phyloP scores from a whole-genome alignment of 2,888 invertebrate genomes.

The Tiliacea citrago region DNA sequence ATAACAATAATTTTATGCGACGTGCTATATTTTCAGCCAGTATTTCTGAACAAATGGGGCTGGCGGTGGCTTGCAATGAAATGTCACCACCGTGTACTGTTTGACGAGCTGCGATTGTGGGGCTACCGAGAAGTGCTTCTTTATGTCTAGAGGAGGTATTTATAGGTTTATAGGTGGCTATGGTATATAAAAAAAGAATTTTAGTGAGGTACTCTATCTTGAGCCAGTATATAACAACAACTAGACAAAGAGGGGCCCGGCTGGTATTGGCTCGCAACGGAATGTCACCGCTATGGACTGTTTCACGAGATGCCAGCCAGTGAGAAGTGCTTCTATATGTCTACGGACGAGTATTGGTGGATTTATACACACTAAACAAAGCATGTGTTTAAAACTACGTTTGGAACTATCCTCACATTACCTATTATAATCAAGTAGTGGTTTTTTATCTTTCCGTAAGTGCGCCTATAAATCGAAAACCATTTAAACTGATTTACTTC shows the following conservation, averaged over 20 bases:
- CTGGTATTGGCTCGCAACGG: no score
- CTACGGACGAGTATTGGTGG: conserved; percentile 83
- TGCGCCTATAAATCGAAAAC: neutral
- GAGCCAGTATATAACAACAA: conserved; percentile 96
- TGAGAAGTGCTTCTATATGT: conserved; percentile 96
- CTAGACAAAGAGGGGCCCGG: no score
- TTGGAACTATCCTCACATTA: neutral
- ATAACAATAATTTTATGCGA: neutral
- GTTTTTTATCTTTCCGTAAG: neutral
- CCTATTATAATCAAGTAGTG: neutral
- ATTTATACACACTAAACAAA: neutral
- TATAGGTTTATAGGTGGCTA: no score
- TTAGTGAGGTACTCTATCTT: conserved; percentile 82
- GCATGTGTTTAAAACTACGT: neutral
- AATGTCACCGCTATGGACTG: conserved; percentile 95
- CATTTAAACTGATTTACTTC: neutral
- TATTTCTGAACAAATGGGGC: conserved; percentile 96
- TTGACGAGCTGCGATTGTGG: conserved; percentile 96
- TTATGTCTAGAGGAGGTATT: no score
- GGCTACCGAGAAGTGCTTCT: conserved; percentile 95
- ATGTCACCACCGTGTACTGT: conserved; percentile 95
- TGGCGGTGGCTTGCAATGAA: conserved; percentile 96
- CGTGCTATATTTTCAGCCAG: conserved; percentile 92
- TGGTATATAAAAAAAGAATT: neutral
- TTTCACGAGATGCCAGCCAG: no score